Conservation (phyloP, 2,113 vertebrate genomes). For the Canis aureus region DNA sequence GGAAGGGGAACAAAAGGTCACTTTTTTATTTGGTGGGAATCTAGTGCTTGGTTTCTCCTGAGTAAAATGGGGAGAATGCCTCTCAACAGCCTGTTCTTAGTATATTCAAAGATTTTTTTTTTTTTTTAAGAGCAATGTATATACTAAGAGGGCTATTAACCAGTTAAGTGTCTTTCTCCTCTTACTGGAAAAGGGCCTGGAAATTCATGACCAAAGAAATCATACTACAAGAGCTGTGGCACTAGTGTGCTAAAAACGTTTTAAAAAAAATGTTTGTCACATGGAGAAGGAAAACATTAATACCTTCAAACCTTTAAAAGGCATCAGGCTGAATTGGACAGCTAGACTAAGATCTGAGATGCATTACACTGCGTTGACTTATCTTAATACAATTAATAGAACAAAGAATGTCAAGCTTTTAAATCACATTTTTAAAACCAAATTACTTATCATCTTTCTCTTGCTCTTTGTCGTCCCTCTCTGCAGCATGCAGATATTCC, state of each 20-base stretch:
- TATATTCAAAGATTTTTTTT: neutral
- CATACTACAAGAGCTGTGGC: neutral
- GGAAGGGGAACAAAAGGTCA: neutral
- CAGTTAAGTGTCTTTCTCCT: conserved; percentile 15
- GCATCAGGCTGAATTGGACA: conserved; percentile 22
- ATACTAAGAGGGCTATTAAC: conserved; percentile 56
- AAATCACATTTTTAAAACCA: conserved; percentile 28
- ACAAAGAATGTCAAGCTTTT: conserved; percentile 57
- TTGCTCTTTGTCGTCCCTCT: neutral
- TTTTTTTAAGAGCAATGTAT: neutral
- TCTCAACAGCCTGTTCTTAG: conserved; percentile 62
- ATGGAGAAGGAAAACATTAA: conserved; percentile 51
- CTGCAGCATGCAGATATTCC: conserved; percentile 67
- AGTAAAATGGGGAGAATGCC: conserved; percentile 43
- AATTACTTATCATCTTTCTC: neutral
- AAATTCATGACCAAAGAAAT: conserved; percentile 46
- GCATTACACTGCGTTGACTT: conserved; percentile 40
- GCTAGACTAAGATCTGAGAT: conserved; percentile 52
- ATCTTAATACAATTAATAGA: conserved; percentile 67
- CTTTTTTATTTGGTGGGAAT: conserved; percentile 60
- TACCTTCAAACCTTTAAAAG: conserved; percentile 64
- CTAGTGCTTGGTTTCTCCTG: conserved; percentile 11
- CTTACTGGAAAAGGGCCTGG: conserved; percentile 60
- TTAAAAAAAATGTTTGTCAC: conserved; percentile 8
- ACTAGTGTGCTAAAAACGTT: conserved; percentile 19